Conservation (phyloP, 2,797 vertebrate genomes). For the Triplophysa bombifrons region DNA sequence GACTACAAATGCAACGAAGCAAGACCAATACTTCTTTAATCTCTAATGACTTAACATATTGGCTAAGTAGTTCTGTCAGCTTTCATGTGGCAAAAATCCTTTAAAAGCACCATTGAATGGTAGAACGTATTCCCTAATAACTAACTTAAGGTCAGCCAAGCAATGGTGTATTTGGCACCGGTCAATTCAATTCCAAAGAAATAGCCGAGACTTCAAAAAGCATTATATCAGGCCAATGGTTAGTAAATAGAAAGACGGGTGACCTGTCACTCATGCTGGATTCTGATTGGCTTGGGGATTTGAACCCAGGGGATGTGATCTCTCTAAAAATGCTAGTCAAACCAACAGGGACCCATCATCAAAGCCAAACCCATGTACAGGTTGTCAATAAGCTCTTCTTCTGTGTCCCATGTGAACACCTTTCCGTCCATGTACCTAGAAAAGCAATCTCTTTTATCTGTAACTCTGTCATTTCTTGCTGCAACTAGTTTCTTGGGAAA, state of each 20-base stretch:
- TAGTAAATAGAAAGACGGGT: background rate
- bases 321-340: constrained; percentile 41
- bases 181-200: constrained; percentile 4
- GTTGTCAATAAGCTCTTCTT: constrained; percentile 64
- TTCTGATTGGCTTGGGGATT: constrained; percentile 14
- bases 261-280: constrained; percentile 8
- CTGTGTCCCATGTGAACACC: constrained; percentile 56
- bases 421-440: constrained; percentile 42
- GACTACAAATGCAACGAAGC: constrained; percentile 2
- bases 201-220: background rate
- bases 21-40: constrained; percentile 43
- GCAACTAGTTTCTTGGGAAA: constrained; percentile 6
- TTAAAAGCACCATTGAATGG: background rate
- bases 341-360: constrained; percentile 64
- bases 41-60: constrained; percentile 30
- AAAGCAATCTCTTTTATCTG: constrained; percentile 65
- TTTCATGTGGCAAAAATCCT: background rate
- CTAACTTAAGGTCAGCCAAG: background rate
- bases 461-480: constrained; percentile 52
- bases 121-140: background rate
- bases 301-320: constrained; percentile 26
- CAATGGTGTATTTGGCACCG: background rate
- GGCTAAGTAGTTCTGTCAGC: background rate
- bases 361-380: constrained; percentile 73
- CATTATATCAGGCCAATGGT: constrained; percentile 1